A percentile compares a stretch with the other conserved stretches of the same genome.
These are phyloP conservation scores for Odontamblyopus rebecca DNA, from an alignment of 2,797 vertebrate genomes.

Conservation along the genomic window DNA sequence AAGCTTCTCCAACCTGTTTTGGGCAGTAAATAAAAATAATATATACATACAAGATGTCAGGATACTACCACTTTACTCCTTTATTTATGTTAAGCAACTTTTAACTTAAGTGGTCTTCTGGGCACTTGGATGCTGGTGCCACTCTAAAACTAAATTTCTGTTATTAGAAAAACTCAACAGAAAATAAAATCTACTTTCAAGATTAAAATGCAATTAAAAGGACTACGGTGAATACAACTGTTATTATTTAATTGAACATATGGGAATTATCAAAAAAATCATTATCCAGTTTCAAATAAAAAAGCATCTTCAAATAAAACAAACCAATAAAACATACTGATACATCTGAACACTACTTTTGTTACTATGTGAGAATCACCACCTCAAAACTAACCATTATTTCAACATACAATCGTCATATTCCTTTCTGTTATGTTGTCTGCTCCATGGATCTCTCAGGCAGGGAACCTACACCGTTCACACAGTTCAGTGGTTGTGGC, in stretches of 20 bases:
- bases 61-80: background rate
- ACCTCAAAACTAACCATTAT: background rate
- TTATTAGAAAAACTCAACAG: too few species aligned
- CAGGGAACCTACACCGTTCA: conserved; percentile 21
- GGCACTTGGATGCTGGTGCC: too few species aligned
- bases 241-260: background rate
- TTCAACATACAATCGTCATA: background rate
- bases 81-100: background rate
- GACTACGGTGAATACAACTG: background rate
- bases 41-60: too few species aligned
- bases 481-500: conserved; percentile 29
- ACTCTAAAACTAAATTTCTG: too few species aligned
- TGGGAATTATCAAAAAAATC: background rate
- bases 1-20: background rate
- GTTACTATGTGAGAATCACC: background rate
- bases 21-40: background rate
- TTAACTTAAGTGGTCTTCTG: background rate
- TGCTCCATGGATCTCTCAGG: conserved; percentile 27
- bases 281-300: background rate
- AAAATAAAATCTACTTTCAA: too few species aligned
- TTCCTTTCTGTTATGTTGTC: conserved; percentile 14
- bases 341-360: background rate
- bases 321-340: background rate
- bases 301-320: too few species aligned
- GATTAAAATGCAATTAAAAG: background rate